Evolutionary conservation across 1,140 invertebrate genomes (phyloP), one percentile per base, ranked within the genome.

Genomic region (Drosophila novamexicana): DNA sequence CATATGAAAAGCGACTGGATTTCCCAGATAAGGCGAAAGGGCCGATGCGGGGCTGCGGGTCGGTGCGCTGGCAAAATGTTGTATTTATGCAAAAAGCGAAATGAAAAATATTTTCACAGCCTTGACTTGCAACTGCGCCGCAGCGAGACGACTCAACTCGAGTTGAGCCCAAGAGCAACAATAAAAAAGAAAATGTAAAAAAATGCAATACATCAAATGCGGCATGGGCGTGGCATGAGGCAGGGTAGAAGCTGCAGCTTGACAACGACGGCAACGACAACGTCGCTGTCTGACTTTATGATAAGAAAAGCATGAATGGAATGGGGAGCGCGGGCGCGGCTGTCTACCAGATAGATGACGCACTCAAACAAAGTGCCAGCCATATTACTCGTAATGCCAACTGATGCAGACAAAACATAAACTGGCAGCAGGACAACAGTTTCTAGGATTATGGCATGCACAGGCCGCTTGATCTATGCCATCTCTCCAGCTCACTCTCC

Each of bases 21-120:
- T 74, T 74, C 53, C 70, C 32, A 72, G 50, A 61, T 62, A 49
- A 44, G 61, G 58, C 40, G 49, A 57, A 22, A 16, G 36, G 56
- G 66, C 45, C 62, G 54, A 40, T 42, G 47, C 50, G 65, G 22
- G 8, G 52, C 8, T 22, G 9, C 14, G 22, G 36, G 7, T 39
- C 22, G 22, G 22, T 3, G 54, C 45, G 49, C 49, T 66, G 66
- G 73, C 57, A 69, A 89, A 88, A 89, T 89, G 77, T 81, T 88
- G 77, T 89, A 84, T 88, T 88, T 84, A 89, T 88, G 84, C 84
- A 88, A 89, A 88, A 78, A 84, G 77, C 77, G 66, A 66, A 89
- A 89, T 88, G 79, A 89, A 77, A 88, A 88, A 88, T 88, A 88
- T 86, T 88, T 88, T 71, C 73, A 44, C 69, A 89, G 79, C 84